A percentile compares a stretch with the other conserved stretches of the same genome.
These are phyloP conservation scores for Tanypteryx hageni DNA, from an alignment of 2,888 invertebrate genomes.

Conservation along the genomic window DNA sequence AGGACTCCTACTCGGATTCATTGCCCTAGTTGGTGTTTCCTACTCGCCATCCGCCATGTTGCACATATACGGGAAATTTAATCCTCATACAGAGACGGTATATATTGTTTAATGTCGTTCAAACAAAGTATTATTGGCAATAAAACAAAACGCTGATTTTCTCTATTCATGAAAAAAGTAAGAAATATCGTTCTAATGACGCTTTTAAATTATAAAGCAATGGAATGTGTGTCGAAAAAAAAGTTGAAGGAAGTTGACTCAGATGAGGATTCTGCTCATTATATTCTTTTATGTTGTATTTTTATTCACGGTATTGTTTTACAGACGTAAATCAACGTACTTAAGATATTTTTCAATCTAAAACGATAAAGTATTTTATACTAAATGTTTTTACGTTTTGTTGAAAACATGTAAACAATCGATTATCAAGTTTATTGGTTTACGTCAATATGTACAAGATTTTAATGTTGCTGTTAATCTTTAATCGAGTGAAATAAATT, in stretches of 20 bases:
- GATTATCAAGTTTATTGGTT: constrained; percentile 54
- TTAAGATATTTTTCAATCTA: not conserved
- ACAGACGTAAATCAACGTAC: too few species aligned
- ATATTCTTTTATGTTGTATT: not conserved
- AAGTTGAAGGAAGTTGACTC: constrained; percentile 61
- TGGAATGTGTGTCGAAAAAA: constrained; percentile 46
- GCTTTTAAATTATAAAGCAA: not conserved
- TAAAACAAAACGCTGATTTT: not conserved
- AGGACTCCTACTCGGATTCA: constrained; percentile 26
- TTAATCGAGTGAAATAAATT: too few species aligned
- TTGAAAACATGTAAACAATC: constrained; percentile 12
- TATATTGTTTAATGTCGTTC: not conserved
- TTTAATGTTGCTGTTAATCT: too few species aligned
- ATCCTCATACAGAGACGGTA: constrained; percentile 26
- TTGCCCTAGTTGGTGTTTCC: constrained; percentile 58
- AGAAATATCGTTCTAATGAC: not conserved
- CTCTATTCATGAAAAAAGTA: not conserved
- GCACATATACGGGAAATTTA: constrained; percentile 55
- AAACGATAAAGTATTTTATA: not conserved
- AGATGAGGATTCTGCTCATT: constrained; percentile 30
- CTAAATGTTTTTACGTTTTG: not conserved
- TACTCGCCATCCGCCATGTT: constrained; percentile 62
- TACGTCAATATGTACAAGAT: constrained; percentile 24
- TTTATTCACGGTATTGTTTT: not conserved
- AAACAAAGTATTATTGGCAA: not conserved